Base-by-base conservation (phyloP, 2,888 invertebrate genomes). In the Schizotus pectinicornis region DNA sequence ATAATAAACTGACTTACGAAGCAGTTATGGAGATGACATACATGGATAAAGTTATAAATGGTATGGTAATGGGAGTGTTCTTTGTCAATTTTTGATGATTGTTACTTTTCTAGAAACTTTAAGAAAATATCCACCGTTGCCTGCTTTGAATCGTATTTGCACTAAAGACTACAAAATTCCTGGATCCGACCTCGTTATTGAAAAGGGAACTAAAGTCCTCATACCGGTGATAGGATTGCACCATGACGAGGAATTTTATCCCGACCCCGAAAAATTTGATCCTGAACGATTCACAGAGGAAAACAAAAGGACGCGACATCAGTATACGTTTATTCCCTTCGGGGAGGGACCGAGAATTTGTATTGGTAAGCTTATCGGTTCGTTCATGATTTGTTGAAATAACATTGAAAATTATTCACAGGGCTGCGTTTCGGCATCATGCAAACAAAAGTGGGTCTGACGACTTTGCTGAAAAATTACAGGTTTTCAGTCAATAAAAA, bases 21-120 rank as follows among this genome's bases (percentile, higher is more conserved):
- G 59, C 52, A 8, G 11, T 59, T 7, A 39, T 32, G 12, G 64
- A 64, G 43, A 55, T 56, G 63, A 13, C 42, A 6, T 64, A 81
- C 53, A 63, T 82, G 66, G 81, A 81, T 22, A 74, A 76, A 65
- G 80, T 79, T 0, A 67, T 81, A 0, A 66, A 71, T 54, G 77
- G 67, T 67, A 55, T 31, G 42, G 50, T n/a, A 30, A 32, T 30
- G 5, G 14, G 9, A 31, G 31, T 33, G n/a, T 43, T 13, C 2
- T 1, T 12, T 9, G 36, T 30, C 11, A 2, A 22, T 14, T 31
- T 43, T 34, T 36, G 22, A 35, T 11, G 11, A n/a, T 13, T 3
- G n/a, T 45, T 37, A 7, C 8, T 14, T 13, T 53, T 34, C 1
- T 31, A 51, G 51, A 51, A 42, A 51, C 51, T 7, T 22, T 51